These are phyloP conservation scores for Alca torda DNA, from an alignment of 2,797 vertebrate species.

Conservation along the genomic window DNA sequence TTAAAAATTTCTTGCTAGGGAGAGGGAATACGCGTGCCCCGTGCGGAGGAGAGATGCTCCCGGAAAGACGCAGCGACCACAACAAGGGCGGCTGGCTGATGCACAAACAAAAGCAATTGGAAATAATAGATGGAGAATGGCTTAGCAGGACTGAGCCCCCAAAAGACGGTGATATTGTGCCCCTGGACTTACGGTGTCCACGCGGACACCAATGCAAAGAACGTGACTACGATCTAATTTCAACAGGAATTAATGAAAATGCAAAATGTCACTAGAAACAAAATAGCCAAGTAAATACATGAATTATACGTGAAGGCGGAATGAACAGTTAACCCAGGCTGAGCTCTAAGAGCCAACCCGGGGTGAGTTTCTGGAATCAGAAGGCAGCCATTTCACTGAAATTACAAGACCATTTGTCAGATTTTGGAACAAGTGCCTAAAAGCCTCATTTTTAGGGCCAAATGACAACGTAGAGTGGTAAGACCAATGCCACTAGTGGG, in stretches of 20 bases:
- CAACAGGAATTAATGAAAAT: not conserved
- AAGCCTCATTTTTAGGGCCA: not conserved
- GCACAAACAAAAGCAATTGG: not conserved
- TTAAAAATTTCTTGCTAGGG: not conserved
- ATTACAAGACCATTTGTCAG: not conserved
- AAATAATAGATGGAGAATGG: not conserved
- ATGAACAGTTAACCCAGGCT: not conserved
- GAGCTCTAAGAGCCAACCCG: not conserved
- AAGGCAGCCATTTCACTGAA: not conserved
- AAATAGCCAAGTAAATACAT: not conserved
- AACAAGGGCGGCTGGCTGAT: not conserved
- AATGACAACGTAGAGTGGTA: accelerated
- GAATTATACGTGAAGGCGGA: not conserved
- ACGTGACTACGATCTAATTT: not conserved
- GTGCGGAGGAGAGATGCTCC: not conserved
- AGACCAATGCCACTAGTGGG: not conserved
- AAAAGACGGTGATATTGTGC: not conserved
- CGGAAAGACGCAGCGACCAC: not conserved
- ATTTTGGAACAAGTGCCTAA: not conserved
- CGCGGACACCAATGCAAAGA: not conserved
- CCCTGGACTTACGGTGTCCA: not conserved
- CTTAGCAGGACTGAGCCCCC: not conserved
- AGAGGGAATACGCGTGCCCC: accelerated
- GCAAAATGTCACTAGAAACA: not conserved
- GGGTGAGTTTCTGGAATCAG: not conserved